Evolutionary conservation across 2,797 vertebrate species (phyloP).

Genomic region (Etheostoma nigrum): DNA sequence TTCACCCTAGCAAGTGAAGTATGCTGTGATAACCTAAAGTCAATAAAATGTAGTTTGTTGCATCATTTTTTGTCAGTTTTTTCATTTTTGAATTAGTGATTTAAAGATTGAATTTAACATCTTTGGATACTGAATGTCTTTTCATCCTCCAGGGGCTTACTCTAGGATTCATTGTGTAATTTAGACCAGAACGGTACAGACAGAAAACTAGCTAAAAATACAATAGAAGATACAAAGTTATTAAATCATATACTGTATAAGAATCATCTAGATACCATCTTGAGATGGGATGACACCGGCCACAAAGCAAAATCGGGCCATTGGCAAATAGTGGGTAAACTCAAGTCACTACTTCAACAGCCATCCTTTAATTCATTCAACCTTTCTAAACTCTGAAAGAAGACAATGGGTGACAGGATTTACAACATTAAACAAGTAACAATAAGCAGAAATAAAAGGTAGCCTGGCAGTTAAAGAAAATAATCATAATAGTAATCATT

Average conservation of each 20-base stretch:
- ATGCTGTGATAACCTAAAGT: constrained; percentile 19
- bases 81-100: constrained; percentile 19
- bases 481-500: no score
- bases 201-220: no score
- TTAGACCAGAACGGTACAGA: neutral
- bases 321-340: no score
- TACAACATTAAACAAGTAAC: no score
- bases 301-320: no score
- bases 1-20: constrained; percentile 29
- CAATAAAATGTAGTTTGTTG: constrained; percentile 68
- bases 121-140: neutral
- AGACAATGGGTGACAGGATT: no score
- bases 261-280: neutral
- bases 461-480: no score
- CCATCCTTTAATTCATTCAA: no score
- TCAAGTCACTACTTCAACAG: no score
- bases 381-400: no score
- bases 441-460: no score
- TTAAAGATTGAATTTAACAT: neutral
- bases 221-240: neutral
- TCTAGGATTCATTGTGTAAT: neutral
- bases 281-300: no score
- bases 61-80: constrained; percentile 7
- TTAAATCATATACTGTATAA: neutral
- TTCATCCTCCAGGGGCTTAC: neutral